Conservation (phyloP, 2,888 invertebrate species). For the Chorisops tibialis region DNA sequence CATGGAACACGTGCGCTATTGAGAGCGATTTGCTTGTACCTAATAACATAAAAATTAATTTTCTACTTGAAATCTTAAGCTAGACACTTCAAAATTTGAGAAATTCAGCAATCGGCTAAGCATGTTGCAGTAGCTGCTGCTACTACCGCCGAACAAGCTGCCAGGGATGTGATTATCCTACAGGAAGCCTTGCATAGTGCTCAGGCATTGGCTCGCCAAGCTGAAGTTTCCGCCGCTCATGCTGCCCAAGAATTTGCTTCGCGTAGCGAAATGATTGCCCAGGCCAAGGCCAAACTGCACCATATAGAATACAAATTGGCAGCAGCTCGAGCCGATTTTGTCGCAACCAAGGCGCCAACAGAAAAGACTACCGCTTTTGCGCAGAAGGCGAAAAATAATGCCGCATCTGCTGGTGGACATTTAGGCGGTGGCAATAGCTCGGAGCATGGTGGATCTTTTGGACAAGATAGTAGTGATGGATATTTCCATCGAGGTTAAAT, state of each 20-base stretch:
- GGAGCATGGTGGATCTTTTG: constrained; percentile 3
- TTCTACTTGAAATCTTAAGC: no score
- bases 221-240: constrained; percentile 66
- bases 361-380: constrained; percentile 62
- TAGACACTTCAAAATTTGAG: no score
- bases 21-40: no score
- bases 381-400: constrained; percentile 66
- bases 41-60: no score
- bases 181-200: constrained; percentile 69
- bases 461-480: no score
- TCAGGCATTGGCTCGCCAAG: constrained; percentile 61
- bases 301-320: constrained; percentile 63
- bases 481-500: no score
- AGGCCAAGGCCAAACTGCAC: constrained; percentile 63
- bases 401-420: constrained; percentile 61
- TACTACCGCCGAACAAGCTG: constrained; percentile 65
- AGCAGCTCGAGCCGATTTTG: constrained; percentile 66
- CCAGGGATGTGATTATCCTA: constrained; percentile 63
- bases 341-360: constrained; percentile 66
- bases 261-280: constrained; percentile 72
- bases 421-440: neutral
- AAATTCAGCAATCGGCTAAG: constrained; percentile 65
- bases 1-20: no score
- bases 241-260: constrained; percentile 69
- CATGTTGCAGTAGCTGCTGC: constrained; percentile 64